Evolutionary conservation across 2,797 vertebrate genomes (phyloP), one percentile per base, ranked within the genome.

Genomic region (Siniperca scherzeri): DNA sequence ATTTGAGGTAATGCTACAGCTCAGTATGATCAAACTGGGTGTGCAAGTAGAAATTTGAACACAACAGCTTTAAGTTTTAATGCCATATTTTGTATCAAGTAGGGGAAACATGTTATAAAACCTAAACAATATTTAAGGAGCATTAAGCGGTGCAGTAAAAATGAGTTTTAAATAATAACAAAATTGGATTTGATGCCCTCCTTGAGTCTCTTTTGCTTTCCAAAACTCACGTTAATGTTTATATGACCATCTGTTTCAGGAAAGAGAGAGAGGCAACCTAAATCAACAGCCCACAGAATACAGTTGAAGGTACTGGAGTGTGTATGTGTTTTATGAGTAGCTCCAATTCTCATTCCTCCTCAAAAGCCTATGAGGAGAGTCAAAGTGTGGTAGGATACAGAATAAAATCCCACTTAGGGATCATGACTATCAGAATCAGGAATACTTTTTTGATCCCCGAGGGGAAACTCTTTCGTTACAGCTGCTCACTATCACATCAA

Each of bases 241-340:
- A 85, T 66, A 84, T 81, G 81, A 81, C 88, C 87, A 89, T 91
- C 84, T 92, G 85, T 86, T 88, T 74, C 33, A 30, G 69, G 61
- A 61, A 64, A 70, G 9, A n/a, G 53, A 27, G 53, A 57, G 61
- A 68, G 67, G 57, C 36, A 53, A 57, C 25, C 13, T 25, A 82
- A 85, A 72, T 78, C 69, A 79, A 57, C 61, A 85, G 56, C 78
- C 30, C 66, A 70, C 50, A 77, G 71, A 84, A 70, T 44, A 68
- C 40, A 80, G 46, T 12, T 30, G 46, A 75, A 67, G 64, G 46
- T 48, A 67, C 61, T 70, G 38, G 52, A 22, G 66, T 61, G 55
- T 60, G 30, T 22, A 61, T 80, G 36, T 83, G 44, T 66, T 82
- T 75, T 80, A 77, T 71, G 73, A 74, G 62, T 16, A 50, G 30